Evolutionary conservation across 2,888 invertebrate species (phyloP), one percentile per base, ranked within the genome.

Genomic region (Gerris lacustris): DNA sequence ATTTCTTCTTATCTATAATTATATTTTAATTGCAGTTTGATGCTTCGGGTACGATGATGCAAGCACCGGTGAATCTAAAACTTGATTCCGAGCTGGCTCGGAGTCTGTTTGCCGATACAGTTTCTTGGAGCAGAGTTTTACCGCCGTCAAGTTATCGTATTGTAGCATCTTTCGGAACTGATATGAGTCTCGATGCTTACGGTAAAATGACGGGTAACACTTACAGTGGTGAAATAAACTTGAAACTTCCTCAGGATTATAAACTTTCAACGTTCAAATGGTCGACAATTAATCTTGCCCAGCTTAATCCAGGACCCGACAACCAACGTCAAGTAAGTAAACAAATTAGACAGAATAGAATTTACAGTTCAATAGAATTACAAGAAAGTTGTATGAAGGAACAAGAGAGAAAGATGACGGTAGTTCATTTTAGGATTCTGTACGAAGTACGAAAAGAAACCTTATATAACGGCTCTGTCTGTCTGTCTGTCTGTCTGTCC

Each of bases 51-150:
- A 71, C 74, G 15, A 68, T 73, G 11, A 67, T 75, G 63, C 67
- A 68, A 45, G 63, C 72, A 45, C 74, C 75, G n/a, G 15, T 74
- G 5, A 72, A 71, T 45, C 47, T 69, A 11, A 75, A 75, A 67
- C 63, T 74, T 15, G 74, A 75, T 63, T 73, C 75, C 11, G 75
- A 75, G 69, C 69, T 75, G 6, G 73, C 75, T 0, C 73, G 75
- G 6, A 70, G 72, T 64, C 68, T 73, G 47, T 43, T 75, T 11
- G 72, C 72, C 44, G 69, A 81, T 0, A 79, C 79, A 31, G 68
- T 82, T 6, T 72, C 74, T 0, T 43, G 82, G 0, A 84, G 84
- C 71, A 80, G 83, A 31, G 69, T 79, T 5, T 55, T 75, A 18
- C 74, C 74, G 6, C 75, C 72, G 6, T 63, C 71, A 9, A 71